Evolutionary conservation across 2,888 invertebrate genomes (phyloP).

Genomic region (Chromoteleia sp.): DNA sequence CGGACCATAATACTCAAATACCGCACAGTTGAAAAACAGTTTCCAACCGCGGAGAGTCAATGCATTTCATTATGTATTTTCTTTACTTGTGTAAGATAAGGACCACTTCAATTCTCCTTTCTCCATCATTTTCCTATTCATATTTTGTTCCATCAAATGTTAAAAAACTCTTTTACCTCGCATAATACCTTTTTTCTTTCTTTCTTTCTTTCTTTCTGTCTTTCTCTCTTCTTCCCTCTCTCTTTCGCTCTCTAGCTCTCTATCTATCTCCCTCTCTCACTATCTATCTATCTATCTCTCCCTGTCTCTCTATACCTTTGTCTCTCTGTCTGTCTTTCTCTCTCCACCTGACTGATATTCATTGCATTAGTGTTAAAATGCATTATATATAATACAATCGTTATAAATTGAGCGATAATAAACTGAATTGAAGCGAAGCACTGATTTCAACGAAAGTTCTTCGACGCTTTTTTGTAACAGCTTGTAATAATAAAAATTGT

Average conservation of each 20-base stretch:
- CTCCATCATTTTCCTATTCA: neutral
- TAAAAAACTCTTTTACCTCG: neutral
- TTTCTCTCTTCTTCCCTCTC: too few species aligned
- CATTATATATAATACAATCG: neutral
- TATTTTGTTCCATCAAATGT: neutral
- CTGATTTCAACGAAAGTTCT: neutral
- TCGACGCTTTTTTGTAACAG: neutral
- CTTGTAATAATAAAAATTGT: slow-evolving; percentile 21
- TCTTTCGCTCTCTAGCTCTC: too few species aligned
- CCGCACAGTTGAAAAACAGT: neutral
- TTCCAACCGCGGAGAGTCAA: neutral
- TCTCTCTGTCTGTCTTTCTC: neutral
- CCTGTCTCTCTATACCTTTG: too few species aligned
- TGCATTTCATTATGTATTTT: slow-evolving; percentile 1
- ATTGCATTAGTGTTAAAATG: neutral
- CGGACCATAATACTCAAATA: slow-evolving; percentile 1
- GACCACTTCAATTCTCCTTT: neutral
- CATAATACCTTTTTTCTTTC: neutral
- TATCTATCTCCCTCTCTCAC: too few species aligned
- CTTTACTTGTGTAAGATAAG: neutral
- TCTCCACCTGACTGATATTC: neutral
- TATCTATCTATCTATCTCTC: too few species aligned
- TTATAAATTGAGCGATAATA: neutral
- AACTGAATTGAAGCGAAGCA: neutral
- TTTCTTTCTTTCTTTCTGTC: too few species aligned